phyloP scores from a whole-genome alignment of 2,113 vertebrate genomes.

The Anhinga anhinga region DNA sequence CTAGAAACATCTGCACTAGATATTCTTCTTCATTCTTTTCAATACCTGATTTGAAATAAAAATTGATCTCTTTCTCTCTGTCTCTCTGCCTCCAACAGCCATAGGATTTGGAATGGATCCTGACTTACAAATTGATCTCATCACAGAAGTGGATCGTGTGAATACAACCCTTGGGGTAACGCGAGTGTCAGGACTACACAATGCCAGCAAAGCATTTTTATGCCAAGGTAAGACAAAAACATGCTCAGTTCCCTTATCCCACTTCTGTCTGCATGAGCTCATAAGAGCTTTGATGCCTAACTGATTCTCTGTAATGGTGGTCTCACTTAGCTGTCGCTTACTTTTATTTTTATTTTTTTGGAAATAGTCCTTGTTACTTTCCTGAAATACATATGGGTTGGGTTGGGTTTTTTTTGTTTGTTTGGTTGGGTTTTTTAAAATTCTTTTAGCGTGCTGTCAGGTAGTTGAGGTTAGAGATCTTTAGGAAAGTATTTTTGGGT shows the following conservation, averaged over 20 bases:
- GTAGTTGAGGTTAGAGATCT: neutral
- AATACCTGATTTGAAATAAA: slow-evolving; percentile 31
- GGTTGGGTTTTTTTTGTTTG: too few relatives aligned
- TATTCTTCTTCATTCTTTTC: neutral
- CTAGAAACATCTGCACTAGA: neutral
- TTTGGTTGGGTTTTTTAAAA: too few relatives aligned
- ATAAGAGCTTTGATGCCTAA: neutral
- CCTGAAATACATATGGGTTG: neutral
- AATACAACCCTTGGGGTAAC: slow-evolving; percentile 90
- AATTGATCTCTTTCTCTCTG: slow-evolving; percentile 3
- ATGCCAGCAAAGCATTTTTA: slow-evolving; percentile 91
- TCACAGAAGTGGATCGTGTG: slow-evolving; percentile 87
- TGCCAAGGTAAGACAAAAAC: slow-evolving; percentile 87
- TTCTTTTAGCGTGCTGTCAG: too few relatives aligned
- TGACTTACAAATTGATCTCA: slow-evolving; percentile 89
- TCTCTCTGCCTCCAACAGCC: slow-evolving; percentile 65
- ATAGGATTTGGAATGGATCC: slow-evolving; percentile 87
- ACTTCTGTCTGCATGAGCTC: neutral
- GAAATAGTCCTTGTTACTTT: neutral
- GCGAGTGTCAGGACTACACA: slow-evolving; percentile 91
- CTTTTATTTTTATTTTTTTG: neutral
- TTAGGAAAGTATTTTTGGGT: neutral
- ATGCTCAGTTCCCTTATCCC: neutral
- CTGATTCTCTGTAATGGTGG: neutral
- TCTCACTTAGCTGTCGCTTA: neutral